Percentiles rank a stretch among this genome's conserved stretches.
These are phyloP conservation scores for Drosophila mauritiana DNA, from an alignment of 1,140 invertebrate species.

Conservation along the genomic window DNA sequence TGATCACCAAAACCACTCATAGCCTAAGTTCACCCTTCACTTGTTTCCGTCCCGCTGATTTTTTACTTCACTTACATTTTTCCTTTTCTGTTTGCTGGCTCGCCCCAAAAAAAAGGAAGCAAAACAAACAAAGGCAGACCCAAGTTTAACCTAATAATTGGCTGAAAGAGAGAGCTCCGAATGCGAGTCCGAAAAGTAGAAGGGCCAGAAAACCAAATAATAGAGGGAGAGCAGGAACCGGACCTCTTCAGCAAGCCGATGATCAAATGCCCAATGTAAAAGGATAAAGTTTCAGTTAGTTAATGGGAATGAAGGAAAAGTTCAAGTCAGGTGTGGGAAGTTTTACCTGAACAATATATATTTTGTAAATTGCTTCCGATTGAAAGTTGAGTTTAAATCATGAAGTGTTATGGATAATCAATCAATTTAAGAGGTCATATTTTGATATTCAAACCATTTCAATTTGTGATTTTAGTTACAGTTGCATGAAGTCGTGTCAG, in stretches of 20 bases:
- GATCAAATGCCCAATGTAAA: background rate
- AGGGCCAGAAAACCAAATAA: slow-evolving; percentile 17
- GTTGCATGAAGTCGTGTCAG: no score
- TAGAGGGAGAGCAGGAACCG: background rate
- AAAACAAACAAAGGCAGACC: slow-evolving; percentile 45
- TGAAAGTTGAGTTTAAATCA: no score
- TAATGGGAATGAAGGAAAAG: background rate
- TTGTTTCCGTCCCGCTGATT: background rate
- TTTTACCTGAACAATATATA: no score
- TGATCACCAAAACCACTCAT: slow-evolving; percentile 53
- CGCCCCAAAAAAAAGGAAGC: slow-evolving; percentile 34
- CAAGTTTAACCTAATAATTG: slow-evolving; percentile 61
- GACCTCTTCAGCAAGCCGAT: slow-evolving; percentile 9
- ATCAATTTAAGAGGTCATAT: background rate
- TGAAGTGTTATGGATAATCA: background rate
- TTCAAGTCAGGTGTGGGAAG: no score
- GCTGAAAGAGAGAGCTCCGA: slow-evolving; percentile 12
- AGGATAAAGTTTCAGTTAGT: background rate
- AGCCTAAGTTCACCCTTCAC: slow-evolving; percentile 31
- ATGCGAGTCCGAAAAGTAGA: slow-evolving; percentile 16
- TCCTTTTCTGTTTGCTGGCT: slow-evolving; percentile 20
- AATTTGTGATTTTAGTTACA: no score
- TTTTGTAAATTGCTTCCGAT: no score
- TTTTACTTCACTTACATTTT: slow-evolving; percentile 18
- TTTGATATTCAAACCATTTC: background rate